A percentile compares a stretch with the other conserved stretches of the same genome.
Conservation (phyloP, 2,797 vertebrate genomes). For the Squalus acanthias region DNA sequence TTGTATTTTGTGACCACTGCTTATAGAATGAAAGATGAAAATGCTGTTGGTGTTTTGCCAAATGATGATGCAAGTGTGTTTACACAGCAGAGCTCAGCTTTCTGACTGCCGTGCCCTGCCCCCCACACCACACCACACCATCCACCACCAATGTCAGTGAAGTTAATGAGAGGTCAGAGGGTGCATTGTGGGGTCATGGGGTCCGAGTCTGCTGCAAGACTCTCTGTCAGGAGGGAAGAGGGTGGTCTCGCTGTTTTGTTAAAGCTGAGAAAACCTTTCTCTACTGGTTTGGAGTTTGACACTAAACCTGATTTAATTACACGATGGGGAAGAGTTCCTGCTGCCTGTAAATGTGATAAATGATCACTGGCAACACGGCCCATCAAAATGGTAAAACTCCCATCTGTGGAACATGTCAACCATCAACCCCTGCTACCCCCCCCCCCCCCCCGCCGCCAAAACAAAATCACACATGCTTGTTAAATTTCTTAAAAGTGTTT, state of each 20-base stretch:
- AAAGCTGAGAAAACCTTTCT: background rate
- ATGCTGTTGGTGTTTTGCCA: background rate
- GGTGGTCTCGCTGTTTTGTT: background rate
- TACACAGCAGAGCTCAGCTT: background rate
- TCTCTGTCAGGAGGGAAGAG: background rate
- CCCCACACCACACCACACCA: too few species aligned
- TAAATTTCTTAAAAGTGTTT: background rate
- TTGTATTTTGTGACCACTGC: background rate
- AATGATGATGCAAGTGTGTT: background rate
- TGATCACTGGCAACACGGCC: background rate
- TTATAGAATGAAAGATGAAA: background rate
- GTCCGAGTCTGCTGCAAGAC: background rate
- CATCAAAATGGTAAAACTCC: background rate
- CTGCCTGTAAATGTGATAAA: background rate
- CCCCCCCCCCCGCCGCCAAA: background rate
- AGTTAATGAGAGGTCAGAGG: background rate
- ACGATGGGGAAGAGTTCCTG: background rate
- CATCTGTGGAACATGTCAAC: background rate
- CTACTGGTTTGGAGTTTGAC: background rate
- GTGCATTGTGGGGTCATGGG: background rate
- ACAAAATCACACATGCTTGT: background rate
- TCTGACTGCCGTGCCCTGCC: background rate
- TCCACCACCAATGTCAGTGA: background rate
- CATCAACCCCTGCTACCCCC: background rate
- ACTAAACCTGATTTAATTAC: background rate